A percentile compares a stretch with the other conserved stretches of the same genome.
These are phyloP conservation scores for Fragum whitleyi DNA, from an alignment of 2,888 invertebrate species.

Conservation along the genomic window DNA sequence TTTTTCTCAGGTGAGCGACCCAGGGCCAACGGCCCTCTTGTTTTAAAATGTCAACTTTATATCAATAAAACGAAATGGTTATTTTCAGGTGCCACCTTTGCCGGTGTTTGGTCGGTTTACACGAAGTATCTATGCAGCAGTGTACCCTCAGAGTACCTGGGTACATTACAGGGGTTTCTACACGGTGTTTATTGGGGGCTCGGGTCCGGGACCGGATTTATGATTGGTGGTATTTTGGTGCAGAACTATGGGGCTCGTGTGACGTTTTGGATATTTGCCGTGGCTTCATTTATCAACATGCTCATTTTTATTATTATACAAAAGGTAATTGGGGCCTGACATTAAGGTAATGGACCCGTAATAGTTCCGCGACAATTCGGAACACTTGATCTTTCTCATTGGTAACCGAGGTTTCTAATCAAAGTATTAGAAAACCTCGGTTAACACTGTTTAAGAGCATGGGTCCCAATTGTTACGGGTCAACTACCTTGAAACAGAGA, in stretches of 20 bases:
- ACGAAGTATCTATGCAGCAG: slow-evolving; percentile 62
- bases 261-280: slow-evolving; percentile 69
- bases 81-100: slow-evolving; percentile 66
- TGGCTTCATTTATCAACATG: slow-evolving; percentile 59
- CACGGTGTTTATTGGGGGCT: slow-evolving; percentile 72
- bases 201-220: slow-evolving; percentile 65
- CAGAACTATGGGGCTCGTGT: slow-evolving; percentile 60
- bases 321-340: slow-evolving; percentile 65
- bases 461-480: no score
- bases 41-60: no score
- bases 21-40: no score
- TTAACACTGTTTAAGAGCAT: no score
- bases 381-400: no score
- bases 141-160: slow-evolving; percentile 64
- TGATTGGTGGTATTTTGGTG: slow-evolving; percentile 64
- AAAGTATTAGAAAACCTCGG: no score
- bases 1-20: no score
- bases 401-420: no score
- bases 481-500: no score
- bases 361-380: no score
- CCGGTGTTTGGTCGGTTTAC: slow-evolving; percentile 68
- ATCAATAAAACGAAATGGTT: no score
- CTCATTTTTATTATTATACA: slow-evolving; percentile 59
- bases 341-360: no score
- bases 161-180: slow-evolving; percentile 68